Evolutionary conservation across 2,113 vertebrate genomes (phyloP), one percentile per base, ranked within the genome.

Genomic region (Felis chaus): DNA sequence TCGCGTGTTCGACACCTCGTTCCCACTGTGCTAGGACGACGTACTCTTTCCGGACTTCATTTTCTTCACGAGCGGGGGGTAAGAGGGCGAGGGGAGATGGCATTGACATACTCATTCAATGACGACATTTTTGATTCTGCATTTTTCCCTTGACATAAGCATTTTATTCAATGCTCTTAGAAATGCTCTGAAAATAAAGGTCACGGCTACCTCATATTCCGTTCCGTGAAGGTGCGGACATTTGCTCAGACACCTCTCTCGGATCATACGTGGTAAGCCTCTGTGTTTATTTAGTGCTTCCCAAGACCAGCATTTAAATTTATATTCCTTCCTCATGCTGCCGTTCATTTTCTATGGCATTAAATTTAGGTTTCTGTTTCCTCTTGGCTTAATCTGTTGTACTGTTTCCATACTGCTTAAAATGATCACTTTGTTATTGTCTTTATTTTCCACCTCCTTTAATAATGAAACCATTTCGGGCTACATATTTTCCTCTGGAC

Each of bases 1-100:
- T 1, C 29, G 69, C 29, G 14, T 1, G 7, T 3, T 3, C 55
- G 21, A 0, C 4, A 5, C 61, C 18, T 21, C 25, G 1, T 13
- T 16, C 45, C 12, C 13, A 14, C 14, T 3, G 27, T 9, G 21
- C 33, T 11, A 45, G 7, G 31, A 3, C 19, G 9, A n/a, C 7
- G 27, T 9, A 1, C 6, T 86, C 65, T 48, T 29, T 29, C 71
- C 39, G 39, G 65, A 73, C 23, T 79, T 13, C 39, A 87, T 25
- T 94, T 78, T 63, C 76, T 68, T 29, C 33, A 61, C 71, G 55
- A 18, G 14, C 8, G 16, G 57, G 66, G 21, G 16, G 5, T 0
- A 15, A 3, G 57, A 80, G 74, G 39, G 57, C 36, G 19, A 14
- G 3, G 2, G 33, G 63, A 27, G 18, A 12, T 0, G 9, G 5